Evolutionary conservation across 2,113 vertebrate species (phyloP).

Genomic region (Erythrolamprus reginae): DNA sequence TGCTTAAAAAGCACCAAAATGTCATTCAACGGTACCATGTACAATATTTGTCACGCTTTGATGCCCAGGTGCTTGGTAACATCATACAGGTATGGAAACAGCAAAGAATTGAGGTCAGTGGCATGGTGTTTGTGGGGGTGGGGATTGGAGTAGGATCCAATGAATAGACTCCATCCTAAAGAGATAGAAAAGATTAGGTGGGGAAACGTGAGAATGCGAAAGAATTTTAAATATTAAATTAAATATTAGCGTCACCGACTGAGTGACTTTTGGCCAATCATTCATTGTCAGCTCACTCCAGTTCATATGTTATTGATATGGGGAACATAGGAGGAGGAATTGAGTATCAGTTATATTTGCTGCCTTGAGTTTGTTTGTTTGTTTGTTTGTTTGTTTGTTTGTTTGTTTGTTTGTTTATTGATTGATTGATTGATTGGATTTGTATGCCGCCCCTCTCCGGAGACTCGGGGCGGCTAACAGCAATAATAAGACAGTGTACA

Average conservation of each 20-base stretch:
- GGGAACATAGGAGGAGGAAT: neutral
- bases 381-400: too few relatives aligned
- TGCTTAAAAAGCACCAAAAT: slow-evolving; percentile 61
- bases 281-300: neutral
- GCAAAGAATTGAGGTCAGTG: neutral
- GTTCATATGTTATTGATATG: neutral
- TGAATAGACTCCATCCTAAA: neutral
- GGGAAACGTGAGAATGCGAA: neutral
- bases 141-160: neutral
- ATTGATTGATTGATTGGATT: too few relatives aligned
- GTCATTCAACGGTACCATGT: slow-evolving; percentile 83
- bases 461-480: too few relatives aligned
- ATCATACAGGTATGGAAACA: slow-evolving; percentile 79
- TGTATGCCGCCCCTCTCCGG: too few relatives aligned
- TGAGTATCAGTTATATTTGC: neutral
- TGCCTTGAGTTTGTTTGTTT: too few relatives aligned
- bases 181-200: neutral
- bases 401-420: too few relatives aligned
- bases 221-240: neutral
- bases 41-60: slow-evolving; percentile 86
- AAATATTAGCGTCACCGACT: neutral
- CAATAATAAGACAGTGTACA: too few relatives aligned
- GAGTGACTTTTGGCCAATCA: neutral
- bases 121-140: neutral
- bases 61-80: slow-evolving; percentile 85